Percentiles rank a stretch among this genome's conserved stretches.
These are phyloP conservation scores for Halictus quadricinctus DNA, from an alignment of 2,888 invertebrate genomes.

Conservation along the genomic window DNA sequence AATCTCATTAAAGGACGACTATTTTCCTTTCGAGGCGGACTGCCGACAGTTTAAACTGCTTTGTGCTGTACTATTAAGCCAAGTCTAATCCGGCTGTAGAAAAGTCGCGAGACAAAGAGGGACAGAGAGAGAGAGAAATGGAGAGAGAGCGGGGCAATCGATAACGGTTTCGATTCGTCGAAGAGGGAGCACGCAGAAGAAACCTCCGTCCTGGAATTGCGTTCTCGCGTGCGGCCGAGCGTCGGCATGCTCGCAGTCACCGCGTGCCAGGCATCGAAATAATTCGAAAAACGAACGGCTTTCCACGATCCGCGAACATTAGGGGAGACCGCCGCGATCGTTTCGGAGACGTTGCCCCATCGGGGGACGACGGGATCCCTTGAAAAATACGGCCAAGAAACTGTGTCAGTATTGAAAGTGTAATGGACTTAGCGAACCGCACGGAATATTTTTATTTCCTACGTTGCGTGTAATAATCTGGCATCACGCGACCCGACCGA, in stretches of 20 bases:
- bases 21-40: not conserved
- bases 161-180: conserved; percentile 17
- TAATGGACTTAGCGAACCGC: conserved; percentile 35
- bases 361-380: not conserved
- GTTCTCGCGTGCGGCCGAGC: conserved; percentile 30
- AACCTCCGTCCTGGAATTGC: conserved; percentile 15
- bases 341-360: not conserved
- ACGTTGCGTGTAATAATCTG: conserved; percentile 41
- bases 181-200: not conserved
- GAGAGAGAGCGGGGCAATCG: not conserved
- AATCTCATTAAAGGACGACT: not conserved
- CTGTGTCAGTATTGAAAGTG: conserved; percentile 52
- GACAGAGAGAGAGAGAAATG: too few species aligned
- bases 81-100: conserved; percentile 22
- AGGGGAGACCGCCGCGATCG: not conserved
- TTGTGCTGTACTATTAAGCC: not conserved
- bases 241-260: conserved; percentile 15
- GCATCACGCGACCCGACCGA: conserved; percentile 51
- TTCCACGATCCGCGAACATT: not conserved
- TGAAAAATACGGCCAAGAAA: conserved; percentile 33
- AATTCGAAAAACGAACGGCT: conserved; percentile 18
- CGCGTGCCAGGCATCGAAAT: conserved; percentile 28
- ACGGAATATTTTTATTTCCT: conserved; percentile 37
- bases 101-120: not conserved
- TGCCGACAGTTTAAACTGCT: not conserved